phyloP scores from a whole-genome alignment of 35 echinoderm and acorn worm genomes.

The Ptychodera flava region DNA sequence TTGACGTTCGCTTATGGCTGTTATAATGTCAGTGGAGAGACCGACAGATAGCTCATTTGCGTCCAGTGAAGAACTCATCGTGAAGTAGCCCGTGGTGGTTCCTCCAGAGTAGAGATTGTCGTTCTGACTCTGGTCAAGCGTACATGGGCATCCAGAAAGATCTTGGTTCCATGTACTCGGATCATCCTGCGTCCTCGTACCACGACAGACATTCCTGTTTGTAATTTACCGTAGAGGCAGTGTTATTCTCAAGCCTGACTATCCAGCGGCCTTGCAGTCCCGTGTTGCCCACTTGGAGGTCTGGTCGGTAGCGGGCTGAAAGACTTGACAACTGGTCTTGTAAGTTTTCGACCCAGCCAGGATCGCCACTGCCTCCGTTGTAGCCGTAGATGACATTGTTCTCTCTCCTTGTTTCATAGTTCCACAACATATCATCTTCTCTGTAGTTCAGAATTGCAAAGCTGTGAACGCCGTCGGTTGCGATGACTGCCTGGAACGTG shows the following conservation, averaged over 20 bases:
- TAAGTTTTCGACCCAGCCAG: slow-evolving; percentile 24
- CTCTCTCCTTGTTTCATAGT: slow-evolving; percentile 6
- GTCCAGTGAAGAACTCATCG: not conserved
- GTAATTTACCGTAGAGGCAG: slow-evolving; percentile 11
- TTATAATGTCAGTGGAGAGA: slow-evolving; percentile 9
- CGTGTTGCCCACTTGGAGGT: slow-evolving; percentile 38
- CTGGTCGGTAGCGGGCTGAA: slow-evolving; percentile 29
- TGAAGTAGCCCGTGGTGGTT: not conserved
- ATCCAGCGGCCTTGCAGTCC: slow-evolving; percentile 38
- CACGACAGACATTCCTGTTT: slow-evolving; percentile 35
- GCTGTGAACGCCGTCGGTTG: slow-evolving; percentile 38
- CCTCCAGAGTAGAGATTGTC: slow-evolving; percentile 33
- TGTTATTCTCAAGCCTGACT: slow-evolving; percentile 51
- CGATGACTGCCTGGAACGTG: slow-evolving; percentile 51
- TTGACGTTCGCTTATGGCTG: slow-evolving; percentile 14
- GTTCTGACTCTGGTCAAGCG: slow-evolving; percentile 30
- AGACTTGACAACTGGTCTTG: slow-evolving; percentile 7
- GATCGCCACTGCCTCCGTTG: slow-evolving; percentile 7
- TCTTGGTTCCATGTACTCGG: slow-evolving; percentile 22
- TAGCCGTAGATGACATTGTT: slow-evolving; percentile 55
- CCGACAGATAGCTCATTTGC: slow-evolving; percentile 13
- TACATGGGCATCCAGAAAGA: slow-evolving; percentile 35
- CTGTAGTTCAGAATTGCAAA: slow-evolving; percentile 54
- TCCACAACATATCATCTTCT: slow-evolving; percentile 46
- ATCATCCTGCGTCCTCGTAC: slow-evolving; percentile 23